Base-by-base conservation (phyloP, 1,140 invertebrate genomes). In the Cotesia typhae region DNA sequence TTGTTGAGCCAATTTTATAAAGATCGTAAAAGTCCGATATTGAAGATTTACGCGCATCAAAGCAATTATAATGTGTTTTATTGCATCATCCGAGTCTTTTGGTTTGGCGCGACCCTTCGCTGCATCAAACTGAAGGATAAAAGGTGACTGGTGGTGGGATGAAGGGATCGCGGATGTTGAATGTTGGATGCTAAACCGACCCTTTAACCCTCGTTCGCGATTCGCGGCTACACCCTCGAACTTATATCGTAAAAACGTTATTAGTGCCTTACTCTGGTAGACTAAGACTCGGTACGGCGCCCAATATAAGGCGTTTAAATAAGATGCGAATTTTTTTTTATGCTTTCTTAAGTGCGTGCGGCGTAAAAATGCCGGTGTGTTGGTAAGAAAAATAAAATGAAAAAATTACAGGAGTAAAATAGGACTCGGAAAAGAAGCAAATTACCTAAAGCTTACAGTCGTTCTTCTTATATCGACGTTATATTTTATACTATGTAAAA, bases 31-130 rank as follows among this genome's bases (percentile, higher is more conserved):
- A 81, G 81, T 82, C 83, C 70, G 82, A 85, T 85, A 80, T 80
- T 81, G 75, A 79, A 86, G 83, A 87, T 87, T 87, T 86, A 86
- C 78, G 80, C 65, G 71, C 80, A 78, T 82, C 79, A 78, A 80
- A 80, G 84, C 83, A 87, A 87, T 87, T 87, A 87, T 86, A 87
- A 87, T 82, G 78, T 81, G 75, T 86, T 85, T 85, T 85, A 83
- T 85, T 85, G 80, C 77, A 73, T 51, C 10, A 12, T 67, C 14
- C 37, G 10, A 10, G 53, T 67, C 41, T 51, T 41, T 57, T 72
- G 70, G 17, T n/a, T 65, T 14, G 60, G 36, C 52, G 9, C 47
- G 14, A 63, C 37, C 51, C 47, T 52, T 61, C 37, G 9, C 35
- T 28, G 14, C 41, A 47, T 47, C 41, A 47, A 47, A 47, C 41